A percentile compares a stretch with the other conserved stretches of the same genome.
Evolutionary conservation across 1,140 invertebrate species (phyloP).

Genomic region (Cylas formicarius): DNA sequence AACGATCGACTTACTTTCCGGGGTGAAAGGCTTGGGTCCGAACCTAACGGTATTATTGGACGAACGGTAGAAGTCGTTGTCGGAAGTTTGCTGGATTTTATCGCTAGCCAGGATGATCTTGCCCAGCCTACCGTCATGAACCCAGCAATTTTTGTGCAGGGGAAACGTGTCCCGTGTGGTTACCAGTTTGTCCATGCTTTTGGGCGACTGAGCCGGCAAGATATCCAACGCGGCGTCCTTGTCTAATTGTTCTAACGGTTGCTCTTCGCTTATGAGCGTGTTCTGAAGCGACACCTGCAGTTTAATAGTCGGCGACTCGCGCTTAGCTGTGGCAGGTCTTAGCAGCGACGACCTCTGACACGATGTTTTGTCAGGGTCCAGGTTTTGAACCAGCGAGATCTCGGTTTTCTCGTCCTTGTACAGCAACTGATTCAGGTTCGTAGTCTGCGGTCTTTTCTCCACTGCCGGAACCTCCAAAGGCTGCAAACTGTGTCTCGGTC

Average conservation of each 20-base stretch:
- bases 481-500: too few relatives aligned
- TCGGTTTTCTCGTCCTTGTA: slow-evolving; percentile 20
- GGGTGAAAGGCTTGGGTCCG: not conserved
- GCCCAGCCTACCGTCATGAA: not conserved
- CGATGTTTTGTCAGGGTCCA: slow-evolving; percentile 2
- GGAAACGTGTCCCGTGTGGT: slow-evolving; percentile 15
- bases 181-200: slow-evolving; percentile 16
- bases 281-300: slow-evolving; percentile 16
- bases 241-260: not conserved
- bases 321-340: not conserved
- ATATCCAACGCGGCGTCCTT: slow-evolving; percentile 1
- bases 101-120: slow-evolving; percentile 11
- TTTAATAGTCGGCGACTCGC: slow-evolving; percentile 7
- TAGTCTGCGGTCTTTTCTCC: too few relatives aligned
- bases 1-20: too few relatives aligned
- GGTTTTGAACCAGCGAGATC: slow-evolving; percentile 15
- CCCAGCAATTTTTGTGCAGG: not conserved
- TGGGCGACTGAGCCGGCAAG: slow-evolving; percentile 7
- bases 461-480: too few relatives aligned
- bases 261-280: slow-evolving; percentile 11
- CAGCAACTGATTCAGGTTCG: slow-evolving; percentile 8
- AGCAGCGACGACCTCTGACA: not conserved
- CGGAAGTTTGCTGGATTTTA: slow-evolving; percentile 19
- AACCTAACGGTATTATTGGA: not conserved
- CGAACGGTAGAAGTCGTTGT: slow-evolving; percentile 12